Base-by-base conservation (phyloP, 2,113 vertebrate species). In the Poecile atricapillus region DNA sequence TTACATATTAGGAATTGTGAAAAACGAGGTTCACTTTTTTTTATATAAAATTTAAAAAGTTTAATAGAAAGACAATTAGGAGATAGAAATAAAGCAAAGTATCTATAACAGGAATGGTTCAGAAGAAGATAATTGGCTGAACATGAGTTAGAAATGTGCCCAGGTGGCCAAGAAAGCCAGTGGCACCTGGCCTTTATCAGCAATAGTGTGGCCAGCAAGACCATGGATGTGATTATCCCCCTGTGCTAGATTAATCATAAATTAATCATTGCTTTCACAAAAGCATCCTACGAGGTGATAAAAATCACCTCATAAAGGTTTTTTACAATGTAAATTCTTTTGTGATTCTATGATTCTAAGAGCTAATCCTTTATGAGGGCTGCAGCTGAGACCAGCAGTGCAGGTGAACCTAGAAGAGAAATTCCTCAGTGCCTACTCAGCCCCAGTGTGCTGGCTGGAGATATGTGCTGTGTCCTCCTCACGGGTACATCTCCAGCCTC, bases 201-300 rank as follows among this genome's bases (percentile, higher is more conserved):
- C 9, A 75, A 3, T 13, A 3, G 3, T 7, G 27, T 20, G 44
- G 10, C 17, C 31, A 88, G 11, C 31, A 76, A 8, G 35, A 24
- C 0, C 2, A 49, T 3, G 31, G 24, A 19, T 44, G 46, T 16
- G 23, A 49, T 27, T 14, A 1, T 33, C 2, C 13, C 25, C 4
- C 12, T 44, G 16, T 49, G 7, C 31, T 21, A 3, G 4, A 15
- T 39, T 39, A 39, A 39, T 12, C 39, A 39, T 27, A 8, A 5
- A 6, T 39, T 44, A 49, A 80, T 5, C 18, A 31, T n/a, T 53
- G 18, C 30, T 55, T 7, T 65, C 22, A 24, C 9, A 27, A 44
- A 28, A 43, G 43, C 43, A 43, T 43, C 43, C 13, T 43, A 43
- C 15, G 43, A 43, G 43, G 15, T 43, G 43, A 43, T 43, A 43